Evolutionary conservation across 2,888 invertebrate species (phyloP), one percentile per base, ranked within the genome.

Genomic region (Caenorhabditis japonica): DNA sequence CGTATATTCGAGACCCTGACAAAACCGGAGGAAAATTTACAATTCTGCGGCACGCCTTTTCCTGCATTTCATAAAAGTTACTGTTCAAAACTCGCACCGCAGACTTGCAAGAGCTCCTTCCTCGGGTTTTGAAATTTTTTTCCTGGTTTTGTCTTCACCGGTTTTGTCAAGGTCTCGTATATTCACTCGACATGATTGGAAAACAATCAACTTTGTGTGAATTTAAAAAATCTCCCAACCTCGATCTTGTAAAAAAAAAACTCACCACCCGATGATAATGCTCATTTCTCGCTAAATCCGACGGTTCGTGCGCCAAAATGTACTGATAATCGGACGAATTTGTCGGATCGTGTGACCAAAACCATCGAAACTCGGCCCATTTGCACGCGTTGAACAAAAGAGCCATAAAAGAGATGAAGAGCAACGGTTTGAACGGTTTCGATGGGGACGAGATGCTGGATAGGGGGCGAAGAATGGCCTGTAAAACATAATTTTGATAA

Each of bases 321-420:
- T 33, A 66, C 13, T 64, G 51, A 51, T 56, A 51, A 27, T 68
- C 73, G 3, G 61, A 53, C 1, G 66, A 58, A 44, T 68, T 76
- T 15, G 55, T 59, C 27, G 60, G 64, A 25, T 58, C 53, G n/a
- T 56, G 55, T 4, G 41, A 58, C 61, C 71, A 66, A 41, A 69
- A 58, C 85, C 85, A 85, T 27, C 71, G 72, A 73, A 77, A 85
- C 56, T 85, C 85, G 19, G 77, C 79, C 86, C 86, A 86, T 64
- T 86, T 85, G 23, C 82, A 80, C 5, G 73, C 75, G 64, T 86
- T 86, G 77, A 86, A 86, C 4, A 84, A 38, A 21, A 86, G 70
- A 10, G 86, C 84, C 23, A 74, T 55, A 7, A 83, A 21, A 3
- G 79, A 73, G 41, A 85, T 85, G 19, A 76, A 61, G 19, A 81